Evolutionary conservation across 2,113 vertebrate species (phyloP), one percentile per base, ranked within the genome.

Genomic region (Aptenodytes patagonicus): DNA sequence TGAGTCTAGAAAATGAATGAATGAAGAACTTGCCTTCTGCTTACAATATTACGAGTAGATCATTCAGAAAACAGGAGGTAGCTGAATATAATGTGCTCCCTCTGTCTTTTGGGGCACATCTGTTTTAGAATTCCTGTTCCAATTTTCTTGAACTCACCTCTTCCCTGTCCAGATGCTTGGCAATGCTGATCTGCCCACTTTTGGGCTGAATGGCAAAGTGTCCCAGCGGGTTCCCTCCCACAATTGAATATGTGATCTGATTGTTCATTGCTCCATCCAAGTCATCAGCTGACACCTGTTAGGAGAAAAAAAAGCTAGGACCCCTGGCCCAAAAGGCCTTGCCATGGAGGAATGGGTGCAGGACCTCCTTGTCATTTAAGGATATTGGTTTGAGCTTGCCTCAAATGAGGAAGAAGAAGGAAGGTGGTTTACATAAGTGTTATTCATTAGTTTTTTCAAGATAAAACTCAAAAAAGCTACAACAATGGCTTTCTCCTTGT

Each of bases 241-340:
- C 98, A 0, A 99, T 98, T 76, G 99, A 99, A 55, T 99, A 99
- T 11, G 98, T 98, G 91, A 99, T 98, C 86, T 98, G 98, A 57
- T 98, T 99, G 95, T 99, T 99, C 90, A 98, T 95, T 2, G 98
- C 98, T 17, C 99, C 99, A 47, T 99, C 99, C 49, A 96, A 95
- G 81, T 99, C 99, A 25, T 97, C 97, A 32, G 99, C 99, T 47
- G 98, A 98, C 24, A 99, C 98, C 99, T 99, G 90, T 82, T 66
- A 78, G 66, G 62, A 79, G n/a, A 20, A 49, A 65, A 42, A 64
- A 66, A 73, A 22, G 4, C 19, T 93, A 47, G 17, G 14, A 66
- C 3, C 31, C 22, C 17, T 57, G 25, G 51, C 21, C 17, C 22
- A 38, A 76, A 70, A n/a, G 16, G 8, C 42, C 29, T 49, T 62